Evolutionary conservation across 2,888 invertebrate genomes (phyloP).

Genomic region (Temnothorax unifasciatus): DNA sequence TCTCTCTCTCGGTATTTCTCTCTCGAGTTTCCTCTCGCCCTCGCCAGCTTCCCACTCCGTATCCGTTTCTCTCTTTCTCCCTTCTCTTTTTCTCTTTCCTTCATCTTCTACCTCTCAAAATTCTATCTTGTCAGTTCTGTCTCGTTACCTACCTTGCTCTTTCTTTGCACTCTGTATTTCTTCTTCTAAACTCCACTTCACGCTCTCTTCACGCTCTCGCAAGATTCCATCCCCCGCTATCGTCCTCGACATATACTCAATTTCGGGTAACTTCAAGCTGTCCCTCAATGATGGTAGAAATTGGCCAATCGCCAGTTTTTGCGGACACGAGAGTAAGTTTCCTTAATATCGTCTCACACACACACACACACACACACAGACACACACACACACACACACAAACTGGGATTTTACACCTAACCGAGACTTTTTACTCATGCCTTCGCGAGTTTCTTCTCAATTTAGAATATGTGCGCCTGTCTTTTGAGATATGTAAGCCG

Average conservation of each 20-base stretch:
- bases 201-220: not conserved
- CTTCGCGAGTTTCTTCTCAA: not conserved
- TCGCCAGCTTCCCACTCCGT: constrained; percentile 23
- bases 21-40: constrained; percentile 4
- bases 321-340: not conserved
- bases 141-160: not conserved
- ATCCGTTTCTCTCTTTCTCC: constrained; percentile 32
- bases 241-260: constrained; percentile 52
- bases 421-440: not conserved
- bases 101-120: not conserved
- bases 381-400: too few relatives aligned
- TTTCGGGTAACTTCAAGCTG: constrained; percentile 26
- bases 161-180: constrained; percentile 20
- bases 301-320: constrained; percentile 39
- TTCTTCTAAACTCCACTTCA: not conserved
- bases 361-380: too few relatives aligned
- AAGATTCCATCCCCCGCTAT: not conserved
- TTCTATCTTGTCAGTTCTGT: constrained; percentile 11
- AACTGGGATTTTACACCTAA: not conserved
- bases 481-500: not conserved
- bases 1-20: constrained; percentile 43
- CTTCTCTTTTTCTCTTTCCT: not conserved
- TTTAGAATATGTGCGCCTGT: not conserved
- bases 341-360: not conserved
- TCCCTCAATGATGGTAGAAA: constrained; percentile 7